Conservation (phyloP, 2,888 invertebrate genomes). For the Hoplodrina blanda region DNA sequence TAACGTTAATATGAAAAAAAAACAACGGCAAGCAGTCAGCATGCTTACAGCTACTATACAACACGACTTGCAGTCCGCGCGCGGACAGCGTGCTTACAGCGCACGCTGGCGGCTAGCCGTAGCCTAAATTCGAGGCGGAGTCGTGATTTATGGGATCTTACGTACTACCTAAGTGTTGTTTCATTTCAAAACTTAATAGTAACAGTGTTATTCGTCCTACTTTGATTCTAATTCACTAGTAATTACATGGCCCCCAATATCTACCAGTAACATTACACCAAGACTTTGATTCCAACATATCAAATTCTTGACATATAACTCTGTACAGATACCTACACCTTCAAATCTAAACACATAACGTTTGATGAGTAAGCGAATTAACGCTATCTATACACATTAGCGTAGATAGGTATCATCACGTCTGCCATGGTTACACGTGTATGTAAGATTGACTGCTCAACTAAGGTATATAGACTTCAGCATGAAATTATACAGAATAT, state of each 20-base stretch:
- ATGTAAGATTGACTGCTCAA: slow-evolving; percentile 6
- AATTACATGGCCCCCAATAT: not conserved
- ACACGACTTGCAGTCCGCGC: too few species aligned
- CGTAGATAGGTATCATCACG: slow-evolving; percentile 9
- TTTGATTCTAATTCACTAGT: not conserved
- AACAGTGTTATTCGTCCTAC: not conserved
- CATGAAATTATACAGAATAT: slow-evolving; percentile 4
- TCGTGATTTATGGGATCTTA: too few species aligned
- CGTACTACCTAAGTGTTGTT: too few species aligned
- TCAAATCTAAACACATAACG: slow-evolving; percentile 1
- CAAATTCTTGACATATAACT: slow-evolving; percentile 12
- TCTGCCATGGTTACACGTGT: slow-evolving; percentile 3
- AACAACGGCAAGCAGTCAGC: too few species aligned
- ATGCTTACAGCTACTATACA: too few species aligned
- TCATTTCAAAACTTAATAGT: not conserved
- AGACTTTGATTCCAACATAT: slow-evolving; percentile 19
- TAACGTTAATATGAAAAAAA: too few species aligned
- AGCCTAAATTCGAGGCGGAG: too few species aligned
- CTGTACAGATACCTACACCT: not conserved
- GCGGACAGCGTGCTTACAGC: too few species aligned
- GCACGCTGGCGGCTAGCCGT: too few species aligned
- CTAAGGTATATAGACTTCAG: not conserved
- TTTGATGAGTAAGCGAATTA: slow-evolving; percentile 31
- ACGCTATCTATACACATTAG: slow-evolving; percentile 26
- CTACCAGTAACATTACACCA: not conserved